Evolutionary conservation across 2,113 vertebrate species (phyloP), one percentile per base, ranked within the genome.

Genomic region (Numida meleagris): DNA sequence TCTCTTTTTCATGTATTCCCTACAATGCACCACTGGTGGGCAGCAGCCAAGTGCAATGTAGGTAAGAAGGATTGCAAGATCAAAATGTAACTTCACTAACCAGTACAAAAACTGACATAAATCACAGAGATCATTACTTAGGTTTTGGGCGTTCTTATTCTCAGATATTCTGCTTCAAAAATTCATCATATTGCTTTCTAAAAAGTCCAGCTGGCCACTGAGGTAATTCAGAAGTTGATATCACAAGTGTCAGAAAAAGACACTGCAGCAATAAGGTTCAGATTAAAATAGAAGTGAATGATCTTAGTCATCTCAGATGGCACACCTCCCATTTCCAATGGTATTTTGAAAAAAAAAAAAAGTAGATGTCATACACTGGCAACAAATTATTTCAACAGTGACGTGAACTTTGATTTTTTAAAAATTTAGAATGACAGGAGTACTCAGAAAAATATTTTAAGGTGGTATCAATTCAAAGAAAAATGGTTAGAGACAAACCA

Each of bases 21-120:
- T 91, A 50, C 51, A 92, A 95, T 50, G 72, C 74, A 75, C 96
- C 93, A 97, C 96, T 96, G 97, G 96, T 97, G 95, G 95, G 96
- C 95, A 92, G 94, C 92, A 96, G 95, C 88, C 93, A 94, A 92
- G 93, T 97, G 27, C 53, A 62, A 14, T 66, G 87, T 58, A 51
- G 80, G 50, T 55, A 67, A 95, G 16, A 53, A 58, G 42, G 20
- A 84, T 2, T 73, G 51, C 17, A 90, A 79, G 24, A 88, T 82
- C 21, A 43, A 75, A 88, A 73, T 27, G 15, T 75, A 92, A 78
- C 67, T 88, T 82, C 31, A 34, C 6, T 11, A 24, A 20, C 75
- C 43, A 18, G 8, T 57, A 58, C 14, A 46, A 79, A 94, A 94
- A 61, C 4, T 77, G 79, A 34, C 0, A 0, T 53, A 73, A 82